Evolutionary conservation across 1,140 invertebrate species (phyloP).

Genomic region (Aphaenogaster rudis): DNA sequence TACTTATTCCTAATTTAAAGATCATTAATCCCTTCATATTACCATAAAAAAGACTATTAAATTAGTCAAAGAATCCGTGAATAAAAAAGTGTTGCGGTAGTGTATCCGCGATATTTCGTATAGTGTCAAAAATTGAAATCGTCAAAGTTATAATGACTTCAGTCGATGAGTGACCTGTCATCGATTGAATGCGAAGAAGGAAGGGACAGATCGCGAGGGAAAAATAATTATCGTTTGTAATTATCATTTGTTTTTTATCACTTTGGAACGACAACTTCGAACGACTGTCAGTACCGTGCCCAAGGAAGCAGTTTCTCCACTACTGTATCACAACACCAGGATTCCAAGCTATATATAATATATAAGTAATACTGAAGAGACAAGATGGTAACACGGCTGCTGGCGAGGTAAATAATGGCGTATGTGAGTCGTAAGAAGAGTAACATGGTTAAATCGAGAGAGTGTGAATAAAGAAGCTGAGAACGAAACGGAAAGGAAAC

Average conservation of each 20-base stretch:
- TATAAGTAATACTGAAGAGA: constrained; percentile 79
- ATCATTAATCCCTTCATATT: not conserved
- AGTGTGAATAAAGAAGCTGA: constrained; percentile 73
- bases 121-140: not conserved
- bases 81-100: not conserved
- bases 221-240: constrained; percentile 45
- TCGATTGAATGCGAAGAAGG: constrained; percentile 63
- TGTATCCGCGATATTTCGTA: not conserved
- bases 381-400: constrained; percentile 74
- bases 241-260: constrained; percentile 30
- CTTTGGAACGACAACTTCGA: constrained; percentile 74
- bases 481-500: constrained; percentile 68
- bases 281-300: constrained; percentile 82
- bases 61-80: not conserved
- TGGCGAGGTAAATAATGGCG: constrained; percentile 73
- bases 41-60: not conserved
- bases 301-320: constrained; percentile 84
- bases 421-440: constrained; percentile 75
- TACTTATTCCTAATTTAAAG: not conserved
- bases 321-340: constrained; percentile 86
- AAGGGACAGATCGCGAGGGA: constrained; percentile 57
- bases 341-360: constrained; percentile 82
- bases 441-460: constrained; percentile 72
- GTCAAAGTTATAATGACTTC: not conserved
- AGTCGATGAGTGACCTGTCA: not conserved